phyloP scores from a whole-genome alignment of 92 coral and sea anemone genomes.

The Porites cylindrica region DNA sequence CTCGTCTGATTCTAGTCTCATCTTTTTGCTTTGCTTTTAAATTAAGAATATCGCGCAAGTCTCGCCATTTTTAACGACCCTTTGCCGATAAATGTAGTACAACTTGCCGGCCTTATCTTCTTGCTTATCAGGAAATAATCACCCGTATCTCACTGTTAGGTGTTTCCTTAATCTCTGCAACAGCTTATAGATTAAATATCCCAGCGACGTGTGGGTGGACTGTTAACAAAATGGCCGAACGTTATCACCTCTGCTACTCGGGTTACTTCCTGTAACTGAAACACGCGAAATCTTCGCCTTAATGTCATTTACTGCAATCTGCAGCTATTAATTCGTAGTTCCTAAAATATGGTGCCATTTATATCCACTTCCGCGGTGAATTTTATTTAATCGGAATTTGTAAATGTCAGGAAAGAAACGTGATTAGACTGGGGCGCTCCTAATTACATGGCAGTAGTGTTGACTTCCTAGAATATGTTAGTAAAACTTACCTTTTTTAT shows the following conservation, averaged over 20 bases:
- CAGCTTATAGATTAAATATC: constrained; percentile 32
- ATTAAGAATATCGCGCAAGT: not conserved
- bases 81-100: not conserved
- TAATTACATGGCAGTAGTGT: constrained; percentile 13
- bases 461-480: not conserved
- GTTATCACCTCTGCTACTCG: constrained; percentile 44
- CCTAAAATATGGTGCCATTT: constrained; percentile 13
- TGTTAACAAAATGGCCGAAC: constrained; percentile 46
- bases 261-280: constrained; percentile 25
- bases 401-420: constrained; percentile 15
- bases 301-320: constrained; percentile 15
- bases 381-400: constrained; percentile 20
- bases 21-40: not conserved
- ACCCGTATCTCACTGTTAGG: constrained; percentile 36
- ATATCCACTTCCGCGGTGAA: constrained; percentile 27
- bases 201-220: constrained; percentile 36
- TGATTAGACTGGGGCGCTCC: constrained; percentile 3
- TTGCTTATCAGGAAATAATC: constrained; percentile 22
- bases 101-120: constrained; percentile 24
- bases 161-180: not conserved
- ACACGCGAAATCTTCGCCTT: constrained; percentile 8
- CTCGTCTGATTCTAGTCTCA: not conserved
- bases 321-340: constrained; percentile 32
- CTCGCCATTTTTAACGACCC: not conserved
- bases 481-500: not conserved